Evolutionary conservation across 2,797 vertebrate genomes (phyloP).

Genomic region (Pangasius macronema): DNA sequence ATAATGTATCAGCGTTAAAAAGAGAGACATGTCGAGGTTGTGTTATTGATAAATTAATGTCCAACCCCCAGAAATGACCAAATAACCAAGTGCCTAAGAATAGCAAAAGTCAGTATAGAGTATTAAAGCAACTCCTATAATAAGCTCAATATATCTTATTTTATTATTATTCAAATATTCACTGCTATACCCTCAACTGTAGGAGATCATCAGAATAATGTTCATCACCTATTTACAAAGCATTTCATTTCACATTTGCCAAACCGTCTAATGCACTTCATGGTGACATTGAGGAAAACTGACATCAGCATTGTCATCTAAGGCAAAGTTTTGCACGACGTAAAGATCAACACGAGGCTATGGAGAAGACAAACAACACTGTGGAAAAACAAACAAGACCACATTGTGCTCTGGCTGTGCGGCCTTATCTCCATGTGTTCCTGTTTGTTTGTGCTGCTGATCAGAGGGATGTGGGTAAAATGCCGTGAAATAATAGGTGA

Average conservation of each 20-base stretch:
- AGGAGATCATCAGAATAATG: conserved; percentile 24
- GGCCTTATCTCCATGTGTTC: conserved; percentile 64
- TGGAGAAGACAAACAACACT: conserved; percentile 58
- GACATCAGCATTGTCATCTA: conserved; percentile 41
- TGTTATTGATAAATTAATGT: not conserved
- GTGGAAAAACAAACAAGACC: conserved; percentile 68
- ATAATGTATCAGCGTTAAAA: not conserved
- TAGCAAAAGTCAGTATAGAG: not conserved
- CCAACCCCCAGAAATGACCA: not conserved
- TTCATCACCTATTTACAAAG: not conserved
- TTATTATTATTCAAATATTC: not conserved
- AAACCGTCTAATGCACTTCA: conserved; percentile 5
- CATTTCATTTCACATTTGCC: conserved; percentile 6
- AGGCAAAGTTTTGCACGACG: conserved; percentile 46
- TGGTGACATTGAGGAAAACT: conserved; percentile 35
- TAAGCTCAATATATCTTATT: not conserved
- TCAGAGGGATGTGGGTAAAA: conserved; percentile 53
- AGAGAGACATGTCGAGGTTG: not conserved
- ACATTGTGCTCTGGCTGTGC: conserved; percentile 58
- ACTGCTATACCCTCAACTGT: conserved; percentile 6
- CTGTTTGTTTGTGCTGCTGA: conserved; percentile 62
- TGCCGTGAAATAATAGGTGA: conserved; percentile 57
- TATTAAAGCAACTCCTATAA: not conserved
- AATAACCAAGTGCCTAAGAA: not conserved
- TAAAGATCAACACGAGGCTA: conserved; percentile 64